These are phyloP conservation scores for Palloptera scutellata DNA, from an alignment of 2,888 invertebrate species.

Conservation along the genomic window DNA sequence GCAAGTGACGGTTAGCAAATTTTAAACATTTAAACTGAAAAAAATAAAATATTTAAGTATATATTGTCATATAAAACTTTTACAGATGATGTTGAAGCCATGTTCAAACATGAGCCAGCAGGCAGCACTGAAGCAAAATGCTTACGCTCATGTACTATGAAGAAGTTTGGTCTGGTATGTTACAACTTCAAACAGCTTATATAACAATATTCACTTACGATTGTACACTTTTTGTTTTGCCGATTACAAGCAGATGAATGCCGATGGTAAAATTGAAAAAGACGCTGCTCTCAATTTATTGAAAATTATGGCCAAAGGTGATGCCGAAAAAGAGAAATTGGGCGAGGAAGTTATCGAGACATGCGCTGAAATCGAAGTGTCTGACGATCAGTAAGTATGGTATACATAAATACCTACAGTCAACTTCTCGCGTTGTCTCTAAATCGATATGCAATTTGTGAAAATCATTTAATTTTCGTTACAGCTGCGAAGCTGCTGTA, in stretches of 20 bases:
- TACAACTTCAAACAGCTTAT: background rate
- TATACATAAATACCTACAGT: background rate
- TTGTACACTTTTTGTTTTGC: conserved; percentile 7
- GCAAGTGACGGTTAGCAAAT: conserved; percentile 56
- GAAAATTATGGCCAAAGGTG: conserved; percentile 44
- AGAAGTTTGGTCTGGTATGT: conserved; percentile 57
- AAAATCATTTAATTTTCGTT: background rate
- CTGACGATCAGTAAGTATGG: conserved; percentile 59
- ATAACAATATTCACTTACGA: background rate
- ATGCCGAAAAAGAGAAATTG: conserved; percentile 46
- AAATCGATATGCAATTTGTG: background rate
- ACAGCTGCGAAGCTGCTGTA: conserved; percentile 56
- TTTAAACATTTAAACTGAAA: background rate
- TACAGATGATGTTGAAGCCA: conserved; percentile 53
- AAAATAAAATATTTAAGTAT: background rate
- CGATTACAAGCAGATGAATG: conserved; percentile 47
- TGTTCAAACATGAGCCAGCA: conserved; percentile 50
- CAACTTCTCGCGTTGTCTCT: background rate
- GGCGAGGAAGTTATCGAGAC: conserved; percentile 43
- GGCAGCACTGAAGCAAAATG: conserved; percentile 55
- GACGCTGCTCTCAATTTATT: conserved; percentile 47
- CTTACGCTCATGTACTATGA: conserved; percentile 57
- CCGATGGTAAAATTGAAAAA: conserved; percentile 53
- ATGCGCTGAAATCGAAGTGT: conserved; percentile 49
- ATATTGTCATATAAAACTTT: background rate